Evolutionary conservation across 92 coral and sea anemone genomes (phyloP).

Genomic region (Hydrozoanthus gracilis): DNA sequence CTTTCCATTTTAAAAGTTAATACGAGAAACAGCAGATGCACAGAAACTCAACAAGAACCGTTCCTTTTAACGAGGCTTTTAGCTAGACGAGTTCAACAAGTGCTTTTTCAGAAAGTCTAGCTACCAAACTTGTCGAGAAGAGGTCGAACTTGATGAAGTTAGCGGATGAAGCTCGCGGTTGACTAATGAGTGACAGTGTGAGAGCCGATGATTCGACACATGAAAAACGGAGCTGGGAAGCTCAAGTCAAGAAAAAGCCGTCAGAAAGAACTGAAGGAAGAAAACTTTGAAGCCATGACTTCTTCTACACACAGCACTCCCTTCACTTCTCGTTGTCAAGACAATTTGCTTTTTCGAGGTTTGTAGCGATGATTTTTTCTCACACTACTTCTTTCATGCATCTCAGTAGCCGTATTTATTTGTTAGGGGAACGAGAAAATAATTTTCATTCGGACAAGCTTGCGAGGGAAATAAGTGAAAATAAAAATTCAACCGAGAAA

Average conservation of each 20-base stretch:
- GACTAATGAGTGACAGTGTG: conserved; percentile 13
- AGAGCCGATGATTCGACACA: conserved; percentile 45
- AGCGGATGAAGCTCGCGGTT: conserved; percentile 19
- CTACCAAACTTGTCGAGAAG: conserved; percentile 28
- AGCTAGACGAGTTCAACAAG: no score
- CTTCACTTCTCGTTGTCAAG: neutral
- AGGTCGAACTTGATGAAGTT: conserved; percentile 35
- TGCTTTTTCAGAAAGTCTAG: neutral
- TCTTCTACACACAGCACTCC: conserved; percentile 11
- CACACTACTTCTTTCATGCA: neutral
- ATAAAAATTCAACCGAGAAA: no score
- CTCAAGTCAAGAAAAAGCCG: neutral
- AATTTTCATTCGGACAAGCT: conserved; percentile 2
- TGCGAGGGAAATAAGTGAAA: neutral
- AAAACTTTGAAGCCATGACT: neutral
- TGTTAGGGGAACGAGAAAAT: conserved; percentile 14
- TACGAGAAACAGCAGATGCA: neutral
- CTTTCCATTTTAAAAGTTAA: neutral
- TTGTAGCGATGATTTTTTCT: neutral
- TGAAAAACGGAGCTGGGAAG: conserved; percentile 20
- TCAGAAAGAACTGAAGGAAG: neutral
- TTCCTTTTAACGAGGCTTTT: no score
- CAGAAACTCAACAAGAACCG: conserved; percentile 22
- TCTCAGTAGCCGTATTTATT: conserved; percentile 2
- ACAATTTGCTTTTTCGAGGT: conserved; percentile 19